phyloP scores from a whole-genome alignment of 35 echinoderm and acorn worm genomes.

The Acanthaster planci region DNA sequence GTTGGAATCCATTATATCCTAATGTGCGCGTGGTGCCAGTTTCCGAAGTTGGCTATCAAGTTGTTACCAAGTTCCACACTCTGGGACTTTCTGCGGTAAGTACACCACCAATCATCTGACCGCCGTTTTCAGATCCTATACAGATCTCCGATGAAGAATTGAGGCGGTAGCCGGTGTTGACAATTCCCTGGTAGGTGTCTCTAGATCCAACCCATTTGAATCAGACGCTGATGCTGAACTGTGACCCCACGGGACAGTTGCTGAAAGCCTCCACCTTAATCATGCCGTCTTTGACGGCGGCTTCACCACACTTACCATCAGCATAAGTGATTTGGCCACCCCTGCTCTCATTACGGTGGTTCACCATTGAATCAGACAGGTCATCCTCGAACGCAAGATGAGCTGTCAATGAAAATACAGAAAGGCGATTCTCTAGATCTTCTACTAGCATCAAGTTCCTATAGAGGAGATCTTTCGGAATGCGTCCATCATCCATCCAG shows the following conservation, averaged over 20 bases:
- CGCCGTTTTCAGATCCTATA: too few species aligned
- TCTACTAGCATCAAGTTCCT: not conserved
- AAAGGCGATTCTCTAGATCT: too few species aligned
- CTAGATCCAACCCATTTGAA: slow-evolving; percentile 23
- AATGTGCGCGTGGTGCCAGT: slow-evolving; percentile 57
- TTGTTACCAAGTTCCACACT: slow-evolving; percentile 47
- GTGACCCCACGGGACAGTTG: slow-evolving; percentile 8
- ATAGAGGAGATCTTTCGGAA: slow-evolving; percentile 28
- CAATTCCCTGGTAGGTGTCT: slow-evolving; percentile 36
- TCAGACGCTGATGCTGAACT: slow-evolving; percentile 46
- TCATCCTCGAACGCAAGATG: too few species aligned
- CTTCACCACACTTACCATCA: slow-evolving; percentile 22
- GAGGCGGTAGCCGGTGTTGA: not conserved
- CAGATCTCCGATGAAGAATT: too few species aligned
- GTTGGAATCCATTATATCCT: slow-evolving; percentile 43
- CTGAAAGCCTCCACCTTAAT: not conserved
- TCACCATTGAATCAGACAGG: too few species aligned
- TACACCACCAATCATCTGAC: too few species aligned
- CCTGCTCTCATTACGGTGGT: too few species aligned
- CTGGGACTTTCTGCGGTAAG: too few species aligned
- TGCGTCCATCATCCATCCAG: slow-evolving; percentile 28
- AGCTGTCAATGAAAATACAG: too few species aligned
- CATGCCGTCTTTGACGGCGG: slow-evolving; percentile 14
- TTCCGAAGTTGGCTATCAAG: slow-evolving; percentile 16
- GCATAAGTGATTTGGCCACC: slow-evolving; percentile 20